phyloP scores from a whole-genome alignment of 2,888 invertebrate species.

The Resseliella maxima region DNA sequence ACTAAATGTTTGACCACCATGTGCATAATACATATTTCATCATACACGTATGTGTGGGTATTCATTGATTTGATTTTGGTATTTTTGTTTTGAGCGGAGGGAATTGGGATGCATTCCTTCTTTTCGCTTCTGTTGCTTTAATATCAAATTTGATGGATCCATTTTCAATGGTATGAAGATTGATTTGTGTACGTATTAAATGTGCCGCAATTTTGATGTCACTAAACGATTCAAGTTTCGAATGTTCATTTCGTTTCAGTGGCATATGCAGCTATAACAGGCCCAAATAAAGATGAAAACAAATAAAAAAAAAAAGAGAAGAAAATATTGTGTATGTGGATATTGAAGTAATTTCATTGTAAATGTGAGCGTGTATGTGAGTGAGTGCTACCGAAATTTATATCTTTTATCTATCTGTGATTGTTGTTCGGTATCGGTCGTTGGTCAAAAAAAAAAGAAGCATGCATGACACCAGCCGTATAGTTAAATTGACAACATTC shows the following conservation, averaged over 20 bases:
- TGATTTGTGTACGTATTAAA: constrained; percentile 51
- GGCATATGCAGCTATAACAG: neutral
- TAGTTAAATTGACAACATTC: neutral
- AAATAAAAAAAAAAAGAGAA: neutral
- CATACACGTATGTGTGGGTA: too few relatives aligned
- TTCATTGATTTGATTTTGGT: neutral
- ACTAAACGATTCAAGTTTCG: constrained; percentile 41
- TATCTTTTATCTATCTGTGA: neutral
- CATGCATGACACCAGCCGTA: neutral
- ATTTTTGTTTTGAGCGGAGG: neutral
- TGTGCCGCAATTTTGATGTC: constrained; percentile 32
- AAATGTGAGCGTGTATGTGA: too few relatives aligned
- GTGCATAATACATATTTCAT: neutral
- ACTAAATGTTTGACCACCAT: neutral
- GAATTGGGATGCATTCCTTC: too few relatives aligned
- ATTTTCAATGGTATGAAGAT: constrained; percentile 26
- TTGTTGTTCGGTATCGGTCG: neutral
- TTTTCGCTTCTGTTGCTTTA: neutral
- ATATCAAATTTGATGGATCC: neutral
- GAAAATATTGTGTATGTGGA: too few relatives aligned
- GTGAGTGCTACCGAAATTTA: too few relatives aligned
- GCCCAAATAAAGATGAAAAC: neutral
- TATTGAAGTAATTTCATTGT: too few relatives aligned
- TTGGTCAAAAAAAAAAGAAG: neutral
- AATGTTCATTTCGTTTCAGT: neutral